phyloP scores from a whole-genome alignment of 2,888 invertebrate genomes.

The Punctoribates punctum region DNA sequence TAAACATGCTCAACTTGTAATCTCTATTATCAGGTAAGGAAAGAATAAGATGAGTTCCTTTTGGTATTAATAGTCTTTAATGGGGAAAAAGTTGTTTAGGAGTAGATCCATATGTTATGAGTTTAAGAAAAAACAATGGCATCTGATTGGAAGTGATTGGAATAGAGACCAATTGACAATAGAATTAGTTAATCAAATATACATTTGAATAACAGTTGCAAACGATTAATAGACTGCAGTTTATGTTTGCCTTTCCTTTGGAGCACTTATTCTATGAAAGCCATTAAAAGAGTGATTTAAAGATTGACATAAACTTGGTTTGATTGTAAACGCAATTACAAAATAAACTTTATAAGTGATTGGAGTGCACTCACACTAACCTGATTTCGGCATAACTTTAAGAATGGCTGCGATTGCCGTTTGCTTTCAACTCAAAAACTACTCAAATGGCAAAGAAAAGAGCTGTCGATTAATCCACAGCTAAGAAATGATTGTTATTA shows the following conservation, averaged over 20 bases:
- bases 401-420: conserved; percentile 20
- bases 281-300: conserved; percentile 23
- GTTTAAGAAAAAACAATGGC: background rate
- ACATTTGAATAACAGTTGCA: conserved; percentile 2
- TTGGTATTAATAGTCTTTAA: too few relatives aligned
- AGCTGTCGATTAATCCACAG: conserved; percentile 17
- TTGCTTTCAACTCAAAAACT: conserved; percentile 16
- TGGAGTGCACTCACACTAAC: background rate
- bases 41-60: too few relatives aligned
- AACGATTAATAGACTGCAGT: background rate
- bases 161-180: background rate
- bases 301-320: conserved; percentile 22
- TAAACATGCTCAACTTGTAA: background rate
- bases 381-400: background rate
- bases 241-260: background rate
- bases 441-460: background rate
- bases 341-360: conserved; percentile 33
- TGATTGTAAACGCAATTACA: conserved; percentile 32
- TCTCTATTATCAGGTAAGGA: too few relatives aligned
- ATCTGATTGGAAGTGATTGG: background rate
- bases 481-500: conserved; percentile 24
- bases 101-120: too few relatives aligned
- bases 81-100: too few relatives aligned
- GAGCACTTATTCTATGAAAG: background rate
- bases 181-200: conserved; percentile 8